phyloP scores from a whole-genome alignment of 2,113 vertebrate genomes.

The Podarcis cretensis region DNA sequence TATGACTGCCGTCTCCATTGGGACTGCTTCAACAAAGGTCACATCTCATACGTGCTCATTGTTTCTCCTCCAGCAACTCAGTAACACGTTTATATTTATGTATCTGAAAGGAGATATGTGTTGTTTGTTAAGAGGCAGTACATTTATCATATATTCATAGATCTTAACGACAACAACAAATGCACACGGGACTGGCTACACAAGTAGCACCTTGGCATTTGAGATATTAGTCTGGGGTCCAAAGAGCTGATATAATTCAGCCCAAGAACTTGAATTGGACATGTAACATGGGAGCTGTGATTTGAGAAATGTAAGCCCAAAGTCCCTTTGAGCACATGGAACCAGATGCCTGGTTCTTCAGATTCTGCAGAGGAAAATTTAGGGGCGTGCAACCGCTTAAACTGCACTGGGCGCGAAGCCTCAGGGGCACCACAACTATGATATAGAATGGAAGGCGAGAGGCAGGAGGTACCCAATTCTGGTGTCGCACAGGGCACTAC shows the following conservation, averaged over 20 bases:
- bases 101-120: conserved; percentile 23
- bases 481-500: too few species aligned
- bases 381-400: too few species aligned
- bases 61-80: conserved; percentile 19
- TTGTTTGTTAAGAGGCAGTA: conserved; percentile 2
- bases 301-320: neutral
- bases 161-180: neutral
- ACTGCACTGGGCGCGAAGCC: too few species aligned
- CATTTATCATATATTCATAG: conserved; percentile 3
- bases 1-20: conserved; percentile 8
- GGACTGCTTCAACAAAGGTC: conserved; percentile 34
- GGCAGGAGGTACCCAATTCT: too few species aligned
- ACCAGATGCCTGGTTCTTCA: neutral
- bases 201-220: neutral
- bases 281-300: neutral
- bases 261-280: neutral
- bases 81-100: conserved; percentile 35
- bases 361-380: neutral
- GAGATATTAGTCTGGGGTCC: neutral
- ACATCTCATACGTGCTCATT: conserved; percentile 32
- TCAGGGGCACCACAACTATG: too few species aligned
- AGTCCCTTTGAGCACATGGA: neutral
- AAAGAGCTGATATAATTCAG: neutral
- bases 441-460: too few species aligned
- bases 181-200: neutral